These are phyloP conservation scores for Zygogramma bicolorata DNA, from an alignment of 2,888 invertebrate species.

Conservation along the genomic window DNA sequence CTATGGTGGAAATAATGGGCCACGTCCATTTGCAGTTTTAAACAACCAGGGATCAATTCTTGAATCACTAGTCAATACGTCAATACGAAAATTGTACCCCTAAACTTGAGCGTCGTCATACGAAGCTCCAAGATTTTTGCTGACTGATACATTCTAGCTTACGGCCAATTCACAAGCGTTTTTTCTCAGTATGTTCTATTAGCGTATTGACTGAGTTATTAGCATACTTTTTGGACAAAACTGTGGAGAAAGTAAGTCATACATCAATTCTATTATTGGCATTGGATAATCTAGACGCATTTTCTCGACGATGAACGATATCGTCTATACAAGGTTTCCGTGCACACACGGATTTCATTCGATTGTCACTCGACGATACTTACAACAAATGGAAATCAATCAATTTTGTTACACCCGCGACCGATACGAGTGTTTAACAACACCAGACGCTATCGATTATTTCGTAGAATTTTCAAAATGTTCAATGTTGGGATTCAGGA, in stretches of 20 bases:
- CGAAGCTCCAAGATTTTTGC: too few species aligned
- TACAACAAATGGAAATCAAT: constrained; percentile 49
- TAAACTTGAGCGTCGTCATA: too few species aligned
- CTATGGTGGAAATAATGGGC: too few species aligned
- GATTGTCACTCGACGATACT: constrained; percentile 63
- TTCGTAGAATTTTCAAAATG: constrained; percentile 41
- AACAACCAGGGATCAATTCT: too few species aligned
- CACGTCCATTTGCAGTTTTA: too few species aligned
- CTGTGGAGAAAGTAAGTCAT: constrained; percentile 20
- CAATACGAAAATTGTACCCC: too few species aligned
- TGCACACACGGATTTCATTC: constrained; percentile 45
- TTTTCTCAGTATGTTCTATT: neutral
- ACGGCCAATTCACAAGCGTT: neutral
- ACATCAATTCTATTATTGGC: constrained; percentile 35
- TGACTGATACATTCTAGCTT: too few species aligned
- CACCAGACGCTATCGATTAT: constrained; percentile 49
- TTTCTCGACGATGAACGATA: constrained; percentile 43
- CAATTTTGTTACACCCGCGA: constrained; percentile 54
- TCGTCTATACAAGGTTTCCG: constrained; percentile 39
- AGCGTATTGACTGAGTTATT: neutral
- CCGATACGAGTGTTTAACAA: constrained; percentile 49
- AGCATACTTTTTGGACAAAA: constrained; percentile 31
- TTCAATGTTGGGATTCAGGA: neutral
- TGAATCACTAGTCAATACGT: too few species aligned
- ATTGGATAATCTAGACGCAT: constrained; percentile 32